phyloP scores from a whole-genome alignment of 64 coral and sea anemone genomes.

The Stichodactyla mertensii region DNA sequence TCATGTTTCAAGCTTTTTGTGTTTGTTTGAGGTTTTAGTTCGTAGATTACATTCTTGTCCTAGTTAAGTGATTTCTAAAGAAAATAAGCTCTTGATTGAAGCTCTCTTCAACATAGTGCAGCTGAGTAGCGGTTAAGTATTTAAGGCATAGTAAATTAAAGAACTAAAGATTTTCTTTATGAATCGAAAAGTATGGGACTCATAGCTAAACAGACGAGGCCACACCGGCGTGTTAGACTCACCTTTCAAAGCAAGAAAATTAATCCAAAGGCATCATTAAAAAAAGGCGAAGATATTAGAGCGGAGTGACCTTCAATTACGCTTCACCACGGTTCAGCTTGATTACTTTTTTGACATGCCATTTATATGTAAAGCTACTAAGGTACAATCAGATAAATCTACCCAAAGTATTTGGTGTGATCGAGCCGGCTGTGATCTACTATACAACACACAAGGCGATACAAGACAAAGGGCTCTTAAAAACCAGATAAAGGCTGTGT shows the following conservation, averaged over 20 bases:
- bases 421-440: too few species aligned
- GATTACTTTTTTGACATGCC: conserved; percentile 3
- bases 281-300: neutral
- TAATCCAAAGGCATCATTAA: neutral
- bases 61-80: neutral
- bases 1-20: neutral
- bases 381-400: neutral
- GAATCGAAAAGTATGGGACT: neutral
- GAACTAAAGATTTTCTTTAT: too few species aligned
- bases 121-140: neutral
- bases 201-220: too few species aligned
- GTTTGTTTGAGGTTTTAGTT: neutral
- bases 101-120: neutral
- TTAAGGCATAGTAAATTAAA: neutral
- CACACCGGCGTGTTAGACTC: neutral
- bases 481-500: neutral
- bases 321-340: neutral
- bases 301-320: neutral
- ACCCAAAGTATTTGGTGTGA: neutral
- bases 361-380: neutral
- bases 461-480: neutral
- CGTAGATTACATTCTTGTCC: neutral
- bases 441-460: neutral
- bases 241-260: neutral
- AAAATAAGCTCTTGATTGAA: neutral